Base-by-base conservation (phyloP, 2,888 invertebrate genomes). In the Drosophila affinis region DNA sequence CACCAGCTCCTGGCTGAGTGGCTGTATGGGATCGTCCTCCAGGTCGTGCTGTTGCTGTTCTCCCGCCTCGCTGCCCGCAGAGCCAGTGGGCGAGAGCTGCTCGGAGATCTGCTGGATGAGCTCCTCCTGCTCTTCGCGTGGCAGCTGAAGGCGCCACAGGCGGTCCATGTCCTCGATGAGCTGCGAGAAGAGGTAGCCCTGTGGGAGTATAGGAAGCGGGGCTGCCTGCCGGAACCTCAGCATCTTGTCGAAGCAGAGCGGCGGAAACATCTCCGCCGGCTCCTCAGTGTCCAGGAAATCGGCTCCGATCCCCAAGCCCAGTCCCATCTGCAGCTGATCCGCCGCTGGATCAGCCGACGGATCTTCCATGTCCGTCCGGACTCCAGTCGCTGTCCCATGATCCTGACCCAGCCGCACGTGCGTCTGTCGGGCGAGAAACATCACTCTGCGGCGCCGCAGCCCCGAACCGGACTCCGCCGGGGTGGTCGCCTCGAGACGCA, bases 81-180 rank as follows among this genome's bases (percentile, higher is more conserved):
- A 77, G 9, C 72, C 78, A 2, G 60, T 72, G 32, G 88, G 76
- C 2, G 90, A 87, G 0, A 91, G 67, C 46, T 85, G 87, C 32
- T 85, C 90, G 3, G 88, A 90, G 39, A 91, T 91, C 69, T 91
- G 83, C 27, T 89, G 80, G 44, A 91, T 72, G 58, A 88, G 72
- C 59, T 90, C 87, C 27, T 89, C 89, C 58, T 85, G 79, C 48
- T 75, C 79, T 55, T 88, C 81, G 34, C 77, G 76, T 9, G 91
- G 90, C 68, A 88, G 61, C 70, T 92, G 90, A 59, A 89, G 68
- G 7, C 89, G 85, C 76, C 90, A 89, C 72, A 92, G 60, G 3
- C 86, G 85, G 79, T 92, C 92, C 78, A 92, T 87, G 76, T 92
- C 92, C 80, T 90, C 88, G 55, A 91, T 83, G n/a, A 91, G 73